phyloP scores from a whole-genome alignment of 2,888 invertebrate genomes.

The Acanthosepion pharaonis region DNA sequence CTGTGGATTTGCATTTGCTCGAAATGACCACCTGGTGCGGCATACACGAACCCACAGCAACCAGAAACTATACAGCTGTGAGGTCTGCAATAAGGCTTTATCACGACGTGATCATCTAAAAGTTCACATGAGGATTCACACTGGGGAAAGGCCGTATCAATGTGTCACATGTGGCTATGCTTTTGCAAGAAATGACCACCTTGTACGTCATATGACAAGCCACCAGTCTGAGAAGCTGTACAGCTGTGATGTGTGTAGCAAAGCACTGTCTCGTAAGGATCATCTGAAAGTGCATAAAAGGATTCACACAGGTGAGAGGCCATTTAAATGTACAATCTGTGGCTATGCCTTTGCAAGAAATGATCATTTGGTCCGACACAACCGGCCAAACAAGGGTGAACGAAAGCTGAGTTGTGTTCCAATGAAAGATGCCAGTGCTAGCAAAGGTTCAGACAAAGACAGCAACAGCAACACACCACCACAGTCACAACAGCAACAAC shows the following conservation, averaged over 20 bases:
- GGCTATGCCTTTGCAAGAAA: constrained; percentile 38
- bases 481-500: neutral
- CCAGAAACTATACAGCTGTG: constrained; percentile 25
- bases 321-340: constrained; percentile 45
- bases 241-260: constrained; percentile 47
- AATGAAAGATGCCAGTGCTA: neutral
- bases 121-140: constrained; percentile 24
- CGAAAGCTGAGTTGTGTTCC: constrained; percentile 43
- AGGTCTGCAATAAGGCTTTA: constrained; percentile 24
- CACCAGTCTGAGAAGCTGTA: constrained; percentile 46
- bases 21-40: constrained; percentile 36
- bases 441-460: neutral
- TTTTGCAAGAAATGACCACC: constrained; percentile 4
- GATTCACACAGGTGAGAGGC: constrained; percentile 48
- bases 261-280: neutral
- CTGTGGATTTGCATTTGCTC: constrained; percentile 44
- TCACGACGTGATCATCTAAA: constrained; percentile 34
- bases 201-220: constrained; percentile 39
- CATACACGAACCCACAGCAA: constrained; percentile 40
- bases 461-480: neutral
- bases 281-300: constrained; percentile 39
- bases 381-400: constrained; percentile 35
- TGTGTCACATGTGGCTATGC: constrained; percentile 39
- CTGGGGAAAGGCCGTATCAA: constrained; percentile 11
- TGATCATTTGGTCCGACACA: constrained; percentile 24